phyloP scores from a whole-genome alignment of 2,888 invertebrate species.

The Eutolmus rufibarbis region DNA sequence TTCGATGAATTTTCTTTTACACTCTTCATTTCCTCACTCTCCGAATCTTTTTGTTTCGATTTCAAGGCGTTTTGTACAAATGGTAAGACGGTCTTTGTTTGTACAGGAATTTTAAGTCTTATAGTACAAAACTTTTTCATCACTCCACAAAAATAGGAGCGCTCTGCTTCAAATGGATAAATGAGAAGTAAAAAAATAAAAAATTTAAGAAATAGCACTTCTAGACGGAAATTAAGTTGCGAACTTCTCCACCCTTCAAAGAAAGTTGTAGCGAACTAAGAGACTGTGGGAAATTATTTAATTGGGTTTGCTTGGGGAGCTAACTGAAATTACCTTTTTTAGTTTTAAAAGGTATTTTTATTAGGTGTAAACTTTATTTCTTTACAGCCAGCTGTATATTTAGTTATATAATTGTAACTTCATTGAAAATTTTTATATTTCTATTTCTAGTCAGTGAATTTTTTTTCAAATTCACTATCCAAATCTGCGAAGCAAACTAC shows the following conservation, averaged over 20 bases:
- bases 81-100: neutral
- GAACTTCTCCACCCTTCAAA: neutral
- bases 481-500: too few relatives aligned
- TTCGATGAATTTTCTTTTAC: neutral
- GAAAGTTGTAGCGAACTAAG: neutral
- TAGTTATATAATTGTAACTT: neutral
- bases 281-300: neutral
- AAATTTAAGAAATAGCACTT: neutral
- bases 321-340: neutral
- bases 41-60: neutral
- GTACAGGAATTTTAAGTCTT: neutral
- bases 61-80: neutral
- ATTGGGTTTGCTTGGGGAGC: neutral
- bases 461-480: too few relatives aligned
- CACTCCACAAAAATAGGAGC: neutral
- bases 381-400: neutral
- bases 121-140: neutral
- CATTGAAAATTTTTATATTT: neutral
- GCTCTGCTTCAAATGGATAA: neutral
- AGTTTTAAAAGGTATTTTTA: neutral
- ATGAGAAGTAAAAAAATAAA: neutral
- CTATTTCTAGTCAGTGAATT: neutral
- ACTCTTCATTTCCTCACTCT: neutral
- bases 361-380: neutral
- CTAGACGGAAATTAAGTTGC: neutral